Evolutionary conservation across 2,797 vertebrate species (phyloP), one percentile per base, ranked within the genome.

Genomic region (Harpagifer antarcticus): DNA sequence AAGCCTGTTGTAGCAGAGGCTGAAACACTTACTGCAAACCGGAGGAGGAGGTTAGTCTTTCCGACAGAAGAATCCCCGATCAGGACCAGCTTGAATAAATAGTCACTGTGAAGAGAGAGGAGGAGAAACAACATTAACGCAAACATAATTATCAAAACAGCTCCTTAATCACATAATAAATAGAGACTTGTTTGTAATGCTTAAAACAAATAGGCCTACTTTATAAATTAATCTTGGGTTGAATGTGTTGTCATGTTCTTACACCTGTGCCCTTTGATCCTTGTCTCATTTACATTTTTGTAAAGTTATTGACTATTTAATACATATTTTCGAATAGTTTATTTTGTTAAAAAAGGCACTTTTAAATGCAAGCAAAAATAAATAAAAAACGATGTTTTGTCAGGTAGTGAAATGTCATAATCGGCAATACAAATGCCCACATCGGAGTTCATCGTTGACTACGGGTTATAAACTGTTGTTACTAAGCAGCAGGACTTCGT

Each of bases 81-180:
- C 93, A 99, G 96, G 92, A 99, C 97, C 88, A 99, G 95, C 91
- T 99, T 99, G 96, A 99, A 99, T 97, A 99, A 97, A 96, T 98
- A 99, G 93, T 99, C 98, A 95, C 98, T 99, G 95, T 47, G 63
- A 64, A 5, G 49, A 59, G 37, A 55, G 31, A 66, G 23, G 19
- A 40, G 4, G 43, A 2, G 17, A 9, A 13, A 23, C 9, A 20
- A 23, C 9, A 20, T 23, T 23, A 23, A 23, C 23, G 3, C 3
- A 23, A 23, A 0, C 23, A 23, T 23, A 23, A 23, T 23, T 3
- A 23, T 19, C 3, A 44, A 8, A 20, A 60, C 5, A n/a, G 37
- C 3, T 27, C 3, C 4, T 10, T 43, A 10, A 54, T 57, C 1
- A 56, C 9, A 58, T 4, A 45, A 49, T 23, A 23, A 23, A 5